Evolutionary conservation across 1,140 invertebrate species (phyloP).

Genomic region (Drosophila elegans): DNA sequence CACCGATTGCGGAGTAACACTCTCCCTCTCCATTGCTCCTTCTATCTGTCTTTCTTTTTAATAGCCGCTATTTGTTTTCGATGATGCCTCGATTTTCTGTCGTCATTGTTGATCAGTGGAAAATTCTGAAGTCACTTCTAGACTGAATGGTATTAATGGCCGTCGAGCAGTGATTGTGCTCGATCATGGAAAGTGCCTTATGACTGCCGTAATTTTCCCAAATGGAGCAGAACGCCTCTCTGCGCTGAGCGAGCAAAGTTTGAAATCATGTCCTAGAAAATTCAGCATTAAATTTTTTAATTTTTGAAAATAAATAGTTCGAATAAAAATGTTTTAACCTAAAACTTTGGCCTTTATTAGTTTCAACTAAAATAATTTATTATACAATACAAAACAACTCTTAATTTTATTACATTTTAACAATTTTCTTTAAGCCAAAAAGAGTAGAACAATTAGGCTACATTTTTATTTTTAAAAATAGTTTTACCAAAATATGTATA

Average conservation of each 20-base stretch:
- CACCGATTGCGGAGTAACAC: constrained; percentile 20
- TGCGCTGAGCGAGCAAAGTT: neutral
- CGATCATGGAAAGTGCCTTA: constrained; percentile 22
- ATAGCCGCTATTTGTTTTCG: constrained; percentile 1
- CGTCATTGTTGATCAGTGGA: constrained; percentile 53
- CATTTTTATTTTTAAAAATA: no score
- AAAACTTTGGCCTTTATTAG: no score
- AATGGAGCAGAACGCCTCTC: constrained; percentile 11
- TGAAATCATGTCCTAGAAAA: neutral
- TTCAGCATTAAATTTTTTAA: no score
- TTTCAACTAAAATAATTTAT: no score
- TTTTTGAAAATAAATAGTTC: no score
- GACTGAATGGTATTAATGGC: constrained; percentile 9
- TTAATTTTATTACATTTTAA: no score
- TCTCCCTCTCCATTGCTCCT: neutral
- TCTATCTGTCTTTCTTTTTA: constrained; percentile 1
- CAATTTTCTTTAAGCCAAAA: no score
- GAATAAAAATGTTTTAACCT: no score
- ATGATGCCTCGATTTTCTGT: constrained; percentile 41
- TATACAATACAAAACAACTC: no score
- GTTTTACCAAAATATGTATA: no score
- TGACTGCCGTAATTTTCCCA: constrained; percentile 8
- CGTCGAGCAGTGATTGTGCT: neutral
- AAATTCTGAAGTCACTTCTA: constrained; percentile 43
- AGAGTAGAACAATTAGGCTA: no score